Percentiles rank a stretch among this genome's conserved stretches.
Evolutionary conservation across 2,888 invertebrate species (phyloP).

Genomic region (Busseola fusca): DNA sequence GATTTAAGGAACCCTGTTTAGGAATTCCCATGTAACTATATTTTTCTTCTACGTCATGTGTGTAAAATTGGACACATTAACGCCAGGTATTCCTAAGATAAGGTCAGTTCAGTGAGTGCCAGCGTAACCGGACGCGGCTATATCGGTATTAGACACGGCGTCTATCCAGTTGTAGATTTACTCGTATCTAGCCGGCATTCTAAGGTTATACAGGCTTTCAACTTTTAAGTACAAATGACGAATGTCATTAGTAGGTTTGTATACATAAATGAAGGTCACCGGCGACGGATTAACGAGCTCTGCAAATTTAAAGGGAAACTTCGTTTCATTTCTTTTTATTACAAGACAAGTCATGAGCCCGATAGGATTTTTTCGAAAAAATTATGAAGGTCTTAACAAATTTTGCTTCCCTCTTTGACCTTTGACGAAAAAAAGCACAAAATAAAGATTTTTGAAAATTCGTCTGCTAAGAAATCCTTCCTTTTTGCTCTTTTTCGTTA

Average conservation of each 20-base stretch:
- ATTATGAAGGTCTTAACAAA: too few species aligned
- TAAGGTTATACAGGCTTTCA: conserved; percentile 12
- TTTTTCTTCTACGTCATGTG: conserved; percentile 4
- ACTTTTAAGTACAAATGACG: not conserved
- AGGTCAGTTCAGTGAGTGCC: conserved; percentile 17
- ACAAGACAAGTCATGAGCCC: not conserved
- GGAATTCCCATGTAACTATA: not conserved
- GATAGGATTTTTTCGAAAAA: not conserved
- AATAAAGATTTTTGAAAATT: too few species aligned
- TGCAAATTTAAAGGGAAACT: not conserved
- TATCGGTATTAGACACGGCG: conserved; percentile 33
- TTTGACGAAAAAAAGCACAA: not conserved
- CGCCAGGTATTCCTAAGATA: conserved; percentile 15
- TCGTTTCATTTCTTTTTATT: not conserved
- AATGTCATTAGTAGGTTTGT: not conserved
- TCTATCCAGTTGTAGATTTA: conserved; percentile 19
- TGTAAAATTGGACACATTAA: conserved; percentile 14
- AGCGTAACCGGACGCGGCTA: conserved; percentile 39
- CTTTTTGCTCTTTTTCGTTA: not conserved
- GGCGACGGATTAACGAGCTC: not conserved
- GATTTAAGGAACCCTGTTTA: not conserved
- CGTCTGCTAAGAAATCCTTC: not conserved
- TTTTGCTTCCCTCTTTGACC: not conserved
- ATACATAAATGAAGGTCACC: not conserved
- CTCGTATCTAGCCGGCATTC: conserved; percentile 18